These are phyloP conservation scores for Hirtodrosophila confusa DNA, from an alignment of 2,888 invertebrate species.

Conservation along the genomic window DNA sequence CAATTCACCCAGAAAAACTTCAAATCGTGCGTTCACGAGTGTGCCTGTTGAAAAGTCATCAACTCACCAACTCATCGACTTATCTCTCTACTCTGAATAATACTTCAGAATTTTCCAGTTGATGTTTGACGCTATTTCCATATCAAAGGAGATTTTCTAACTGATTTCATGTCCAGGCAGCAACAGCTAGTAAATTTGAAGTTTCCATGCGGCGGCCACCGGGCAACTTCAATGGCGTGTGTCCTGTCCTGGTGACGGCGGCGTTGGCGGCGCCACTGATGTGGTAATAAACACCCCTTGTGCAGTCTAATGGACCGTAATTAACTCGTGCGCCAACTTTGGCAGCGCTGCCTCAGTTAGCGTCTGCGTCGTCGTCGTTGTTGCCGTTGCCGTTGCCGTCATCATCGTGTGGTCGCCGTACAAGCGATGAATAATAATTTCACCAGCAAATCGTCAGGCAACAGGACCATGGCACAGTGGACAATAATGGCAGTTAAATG, in stretches of 20 bases:
- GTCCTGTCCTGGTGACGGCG: constrained; percentile 30
- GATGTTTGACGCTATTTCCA: constrained; percentile 65
- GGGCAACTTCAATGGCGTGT: constrained; percentile 38
- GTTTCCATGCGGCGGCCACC: constrained; percentile 44
- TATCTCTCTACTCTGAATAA: too few species aligned
- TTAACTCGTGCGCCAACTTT: constrained; percentile 73
- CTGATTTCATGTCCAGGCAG: constrained; percentile 70
- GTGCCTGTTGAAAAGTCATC: too few species aligned
- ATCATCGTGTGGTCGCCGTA: constrained; percentile 44
- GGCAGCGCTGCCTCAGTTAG: constrained; percentile 38
- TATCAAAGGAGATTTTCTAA: constrained; percentile 79
- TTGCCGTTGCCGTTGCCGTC: constrained; percentile 23
- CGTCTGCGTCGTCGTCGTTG: constrained; percentile 13
- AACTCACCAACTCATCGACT: too few species aligned
- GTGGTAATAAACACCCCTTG: constrained; percentile 81
- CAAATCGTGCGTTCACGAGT: too few species aligned
- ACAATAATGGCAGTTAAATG: constrained; percentile 69
- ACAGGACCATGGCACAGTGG: constrained; percentile 57
- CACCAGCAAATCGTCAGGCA: constrained; percentile 44
- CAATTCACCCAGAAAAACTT: too few species aligned
- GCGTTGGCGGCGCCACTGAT: constrained; percentile 69
- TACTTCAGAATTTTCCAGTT: constrained; percentile 46
- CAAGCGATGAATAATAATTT: constrained; percentile 80
- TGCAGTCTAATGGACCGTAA: constrained; percentile 81
- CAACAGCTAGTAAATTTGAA: constrained; percentile 43